phyloP scores from a whole-genome alignment of 2,113 vertebrate species.

The Phoenicopterus ruber region DNA sequence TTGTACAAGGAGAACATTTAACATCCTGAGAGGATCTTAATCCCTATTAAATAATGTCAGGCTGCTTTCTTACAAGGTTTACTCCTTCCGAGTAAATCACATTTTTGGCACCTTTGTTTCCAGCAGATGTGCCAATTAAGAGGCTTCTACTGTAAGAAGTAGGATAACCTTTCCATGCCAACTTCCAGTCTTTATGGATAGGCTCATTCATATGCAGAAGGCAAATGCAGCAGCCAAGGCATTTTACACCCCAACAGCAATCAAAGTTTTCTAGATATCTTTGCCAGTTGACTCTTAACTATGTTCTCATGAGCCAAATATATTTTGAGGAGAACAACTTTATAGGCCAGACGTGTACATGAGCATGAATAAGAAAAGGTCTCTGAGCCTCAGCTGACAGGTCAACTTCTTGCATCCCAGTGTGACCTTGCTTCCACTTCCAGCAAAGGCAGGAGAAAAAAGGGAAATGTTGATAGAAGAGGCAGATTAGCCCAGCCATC shows the following conservation, averaged over 20 bases:
- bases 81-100: background rate
- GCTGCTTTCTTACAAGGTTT: slow-evolving; percentile 4
- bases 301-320: slow-evolving; percentile 1
- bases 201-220: slow-evolving; percentile 25
- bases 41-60: slow-evolving; percentile 7
- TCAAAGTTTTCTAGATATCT: background rate
- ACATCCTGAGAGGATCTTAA: slow-evolving; percentile 3
- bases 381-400: background rate
- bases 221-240: slow-evolving; percentile 27
- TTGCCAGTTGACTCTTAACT: slow-evolving; percentile 37
- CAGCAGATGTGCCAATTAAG: slow-evolving; percentile 54
- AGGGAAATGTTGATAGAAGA: background rate
- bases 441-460: background rate
- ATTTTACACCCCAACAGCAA: slow-evolving; percentile 3
- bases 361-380: background rate
- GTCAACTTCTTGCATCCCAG: background rate
- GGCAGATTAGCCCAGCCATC: background rate
- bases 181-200: background rate
- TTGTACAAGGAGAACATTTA: background rate
- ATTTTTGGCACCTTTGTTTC: slow-evolving; percentile 44
- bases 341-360: background rate
- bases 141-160: background rate
- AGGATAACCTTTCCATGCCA: slow-evolving; percentile 35
- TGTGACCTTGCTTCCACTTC: background rate
- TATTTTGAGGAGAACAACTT: slow-evolving; percentile 14